Base-by-base conservation (phyloP, 2,888 invertebrate species). In the Leucoma salicis region DNA sequence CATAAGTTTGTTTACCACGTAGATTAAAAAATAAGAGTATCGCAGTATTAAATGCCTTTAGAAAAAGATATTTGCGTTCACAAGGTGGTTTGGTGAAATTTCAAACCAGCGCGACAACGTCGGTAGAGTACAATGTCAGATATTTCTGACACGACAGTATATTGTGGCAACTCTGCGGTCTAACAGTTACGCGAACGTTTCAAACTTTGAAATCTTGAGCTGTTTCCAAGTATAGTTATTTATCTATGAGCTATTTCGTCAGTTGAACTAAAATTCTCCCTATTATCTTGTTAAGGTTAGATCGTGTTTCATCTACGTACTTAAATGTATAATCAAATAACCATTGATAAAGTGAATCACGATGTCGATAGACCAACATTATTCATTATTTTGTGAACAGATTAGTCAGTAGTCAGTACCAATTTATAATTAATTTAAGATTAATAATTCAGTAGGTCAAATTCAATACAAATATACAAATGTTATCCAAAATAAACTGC, bases 121-220 rank as follows among this genome's bases (percentile, higher is more conserved):
- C 29, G 7, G 8, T 8, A 2, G 2, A 2, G 13, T 5, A n/a
- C 50, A 49, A 51, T 61, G 55, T 55, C 45, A 57, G 44, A 52
- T 55, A 62, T 62, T 60, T 53, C 46, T 50, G 52, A 50, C 54
- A 44, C 44, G 50, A 47, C 46, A 32, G 47, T 46, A 32, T 54
- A 53, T 66, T 59, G 61, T 41, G 63, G 67, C 55, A 61, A 57
- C 44, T 53, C 53, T 61, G 67, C 57, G 67, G 59, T 66, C 46
- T 53, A 53, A 35, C 53, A 55, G 53, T 58, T 58, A 58, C 58
- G 57, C 56, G 36, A 55, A 7, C 40, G n/a, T n/a, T n/a, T n/a
- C n/a, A n/a, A n/a, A n/a, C n/a, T 40, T 35, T 55, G 42, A 37
- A 52, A 57, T 41, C 46, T 52, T 52, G 54, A 48, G 48, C n/a